Evolutionary conservation across 2,113 vertebrate genomes (phyloP).

Genomic region (Marcusenius ussheri): DNA sequence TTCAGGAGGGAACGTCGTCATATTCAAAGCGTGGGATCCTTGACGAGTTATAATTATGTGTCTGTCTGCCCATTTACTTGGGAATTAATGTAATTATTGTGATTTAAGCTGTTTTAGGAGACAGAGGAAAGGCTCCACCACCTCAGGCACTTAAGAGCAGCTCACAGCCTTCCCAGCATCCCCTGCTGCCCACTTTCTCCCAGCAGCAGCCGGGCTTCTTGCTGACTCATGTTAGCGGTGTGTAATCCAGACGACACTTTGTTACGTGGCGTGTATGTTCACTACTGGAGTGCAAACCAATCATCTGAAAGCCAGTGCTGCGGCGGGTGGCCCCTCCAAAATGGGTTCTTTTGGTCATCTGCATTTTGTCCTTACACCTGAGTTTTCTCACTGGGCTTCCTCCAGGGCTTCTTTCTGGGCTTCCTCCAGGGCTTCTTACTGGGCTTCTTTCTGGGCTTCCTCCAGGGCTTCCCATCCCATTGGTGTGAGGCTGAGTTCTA

Average conservation of each 20-base stretch:
- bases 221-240: not conserved
- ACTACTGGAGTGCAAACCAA: not conserved
- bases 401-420: not conserved
- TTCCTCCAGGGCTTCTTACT: not conserved
- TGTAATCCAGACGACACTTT: not conserved
- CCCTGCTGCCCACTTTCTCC: not conserved
- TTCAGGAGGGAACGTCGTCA: not conserved
- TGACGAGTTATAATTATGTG: not conserved
- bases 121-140: not conserved
- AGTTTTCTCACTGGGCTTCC: not conserved
- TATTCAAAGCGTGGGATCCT: not conserved
- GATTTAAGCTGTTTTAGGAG: not conserved
- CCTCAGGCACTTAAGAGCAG: not conserved
- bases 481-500: not conserved
- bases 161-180: not conserved
- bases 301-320: not conserved
- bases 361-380: not conserved
- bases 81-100: conserved; percentile 5
- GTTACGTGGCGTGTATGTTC: not conserved
- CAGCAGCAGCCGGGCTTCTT: not conserved
- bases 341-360: not conserved
- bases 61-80: not conserved
- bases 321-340: not conserved
- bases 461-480: not conserved
- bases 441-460: not conserved